A percentile compares a stretch with the other conserved stretches of the same genome.
Evolutionary conservation across 2,113 vertebrate genomes (phyloP).

Genomic region (Hepsetus odoe): DNA sequence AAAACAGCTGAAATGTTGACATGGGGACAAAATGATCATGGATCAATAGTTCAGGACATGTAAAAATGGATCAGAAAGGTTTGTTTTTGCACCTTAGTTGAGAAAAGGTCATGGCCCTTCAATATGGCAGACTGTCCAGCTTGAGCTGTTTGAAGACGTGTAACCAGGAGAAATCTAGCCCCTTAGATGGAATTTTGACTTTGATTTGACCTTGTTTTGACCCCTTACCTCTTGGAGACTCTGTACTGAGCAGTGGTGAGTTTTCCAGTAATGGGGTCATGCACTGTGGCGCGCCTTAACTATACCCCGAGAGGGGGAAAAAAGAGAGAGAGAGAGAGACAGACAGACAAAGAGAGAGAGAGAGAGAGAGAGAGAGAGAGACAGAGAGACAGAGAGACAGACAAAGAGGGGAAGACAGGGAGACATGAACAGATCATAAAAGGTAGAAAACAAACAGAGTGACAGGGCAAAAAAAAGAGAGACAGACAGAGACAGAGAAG

Average conservation of each 20-base stretch:
- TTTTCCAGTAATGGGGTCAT: constrained; percentile 96
- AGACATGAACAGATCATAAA: constrained; percentile 27
- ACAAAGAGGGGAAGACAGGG: constrained; percentile 14
- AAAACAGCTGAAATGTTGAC: too few relatives aligned
- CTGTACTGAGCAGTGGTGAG: constrained; percentile 96
- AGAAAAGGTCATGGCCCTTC: too few relatives aligned
- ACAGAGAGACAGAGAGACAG: constrained; percentile 46
- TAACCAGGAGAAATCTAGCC: not conserved
- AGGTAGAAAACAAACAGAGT: constrained; percentile 11
- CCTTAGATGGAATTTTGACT: constrained; percentile 46
- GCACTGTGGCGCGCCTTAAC: constrained; percentile 97
- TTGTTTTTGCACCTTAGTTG: too few relatives aligned
- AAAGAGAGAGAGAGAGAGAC: constrained; percentile 12
- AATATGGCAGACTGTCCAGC: too few relatives aligned
- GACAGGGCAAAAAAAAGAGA: constrained; percentile 28
- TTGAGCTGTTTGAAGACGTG: too few relatives aligned
- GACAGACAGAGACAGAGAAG: constrained; percentile 54
- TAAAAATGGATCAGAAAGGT: too few relatives aligned
- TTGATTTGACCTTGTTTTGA: constrained; percentile 78
- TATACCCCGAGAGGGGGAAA: constrained; percentile 70
- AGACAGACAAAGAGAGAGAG: constrained; percentile 52
- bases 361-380: constrained; percentile 19
- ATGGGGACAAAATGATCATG: too few relatives aligned
- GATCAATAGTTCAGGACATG: too few relatives aligned
- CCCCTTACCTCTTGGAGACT: constrained; percentile 99